Evolutionary conservation across 2,797 vertebrate genomes (phyloP).

Genomic region (Sebastes oblongus): DNA sequence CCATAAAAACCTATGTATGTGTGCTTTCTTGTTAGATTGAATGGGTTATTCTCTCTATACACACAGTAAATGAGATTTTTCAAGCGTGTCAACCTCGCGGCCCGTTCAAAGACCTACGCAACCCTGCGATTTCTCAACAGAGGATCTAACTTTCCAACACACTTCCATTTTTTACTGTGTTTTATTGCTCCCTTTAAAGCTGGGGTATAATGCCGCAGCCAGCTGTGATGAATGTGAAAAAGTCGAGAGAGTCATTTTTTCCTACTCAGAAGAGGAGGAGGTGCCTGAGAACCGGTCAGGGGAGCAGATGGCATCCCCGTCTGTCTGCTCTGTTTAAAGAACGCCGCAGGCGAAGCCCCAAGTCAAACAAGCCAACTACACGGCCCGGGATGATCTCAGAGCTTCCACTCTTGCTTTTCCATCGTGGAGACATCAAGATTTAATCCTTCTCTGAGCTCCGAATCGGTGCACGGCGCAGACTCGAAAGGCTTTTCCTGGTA

Average conservation of each 20-base stretch:
- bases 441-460: not conserved
- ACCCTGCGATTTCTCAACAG: not conserved
- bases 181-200: conserved; percentile 22
- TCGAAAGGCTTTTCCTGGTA: not conserved
- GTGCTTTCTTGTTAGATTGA: not conserved
- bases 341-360: conserved; percentile 53
- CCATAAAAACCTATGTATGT: not conserved
- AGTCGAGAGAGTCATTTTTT: conserved; percentile 28
- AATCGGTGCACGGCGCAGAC: not conserved
- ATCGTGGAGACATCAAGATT: conserved; percentile 9
- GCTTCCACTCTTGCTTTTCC: conserved; percentile 16
- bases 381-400: conserved; percentile 37
- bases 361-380: conserved; percentile 53
- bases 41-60: not conserved
- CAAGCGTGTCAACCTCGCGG: not conserved
- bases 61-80: conserved; percentile 19
- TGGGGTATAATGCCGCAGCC: not conserved
- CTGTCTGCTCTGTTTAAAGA: conserved; percentile 67
- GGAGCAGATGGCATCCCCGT: conserved; percentile 66
- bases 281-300: conserved; percentile 40
- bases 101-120: not conserved
- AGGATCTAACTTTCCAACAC: not conserved
- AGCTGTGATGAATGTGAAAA: conserved; percentile 53
- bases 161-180: not conserved
- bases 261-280: conserved; percentile 13